These are phyloP conservation scores for Porites lutea DNA, from an alignment of 64 coral and sea anemone species.

Conservation along the genomic window DNA sequence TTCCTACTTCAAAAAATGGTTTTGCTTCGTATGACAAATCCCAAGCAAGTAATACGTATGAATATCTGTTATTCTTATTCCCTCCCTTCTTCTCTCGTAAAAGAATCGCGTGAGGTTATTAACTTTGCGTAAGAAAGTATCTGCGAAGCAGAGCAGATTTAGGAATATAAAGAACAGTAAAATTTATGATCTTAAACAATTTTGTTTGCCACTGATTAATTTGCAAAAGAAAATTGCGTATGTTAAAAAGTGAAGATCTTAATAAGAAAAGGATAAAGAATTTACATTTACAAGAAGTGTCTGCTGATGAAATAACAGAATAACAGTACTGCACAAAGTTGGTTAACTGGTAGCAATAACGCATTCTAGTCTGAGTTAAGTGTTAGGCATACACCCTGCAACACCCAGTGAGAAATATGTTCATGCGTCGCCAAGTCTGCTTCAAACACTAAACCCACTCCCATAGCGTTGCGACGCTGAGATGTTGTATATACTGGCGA, in stretches of 20 bases:
- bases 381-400: constrained; percentile 97
- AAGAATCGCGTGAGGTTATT: too few species aligned
- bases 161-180: too few species aligned
- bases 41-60: neutral
- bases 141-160: too few species aligned
- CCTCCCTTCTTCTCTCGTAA: too few species aligned
- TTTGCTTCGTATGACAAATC: neutral
- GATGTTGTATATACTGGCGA: constrained; percentile 98
- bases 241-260: too few species aligned
- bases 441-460: constrained; percentile 94
- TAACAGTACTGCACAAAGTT: too few species aligned
- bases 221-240: too few species aligned
- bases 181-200: too few species aligned
- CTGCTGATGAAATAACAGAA: neutral
- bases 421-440: constrained; percentile 90
- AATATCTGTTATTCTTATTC: too few species aligned
- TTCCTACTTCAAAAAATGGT: neutral
- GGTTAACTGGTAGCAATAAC: neutral
- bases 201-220: too few species aligned
- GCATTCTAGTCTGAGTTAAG: constrained; percentile 86
- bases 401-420: constrained; percentile 96
- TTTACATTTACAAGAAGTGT: neutral
- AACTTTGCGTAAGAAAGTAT: too few species aligned
- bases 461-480: constrained; percentile 98
- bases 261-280: too few species aligned